Base-by-base conservation (phyloP, 2,888 invertebrate genomes). In the Drosophila maculinotata region DNA sequence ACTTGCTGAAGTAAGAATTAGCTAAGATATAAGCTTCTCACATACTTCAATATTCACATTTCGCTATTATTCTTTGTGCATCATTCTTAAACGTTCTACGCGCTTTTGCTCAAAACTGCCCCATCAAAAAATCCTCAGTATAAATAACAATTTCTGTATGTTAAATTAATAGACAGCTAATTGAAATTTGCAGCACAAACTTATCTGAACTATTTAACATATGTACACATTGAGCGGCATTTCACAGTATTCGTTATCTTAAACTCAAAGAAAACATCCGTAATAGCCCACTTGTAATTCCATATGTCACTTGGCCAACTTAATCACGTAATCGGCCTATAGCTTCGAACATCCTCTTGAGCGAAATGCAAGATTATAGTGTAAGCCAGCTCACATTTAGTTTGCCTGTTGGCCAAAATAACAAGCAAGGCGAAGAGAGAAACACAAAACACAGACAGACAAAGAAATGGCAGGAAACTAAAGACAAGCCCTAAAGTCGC, bases 401-500 rank as follows among this genome's bases (percentile, higher is more conserved):
- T 45, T 45, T n/a, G 14, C 26, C 26, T 12, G 30, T 35, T 52
- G 42, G 41, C 25, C 30, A 31, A 59, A 65, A 9, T 14, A 12
- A 30, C 31, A 62, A 63, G 20, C 39, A 41, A 45, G 7, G 54
- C n/a, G 31, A 42, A 58, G 41, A 52, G 48, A 36, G 15, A 30
- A 44, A 12, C 42, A 35, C 15, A 45, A 69, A 56, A 35, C 23
- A 26, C 30, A 31, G 38, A 23, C 48, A 38, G 39, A 45, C 52
- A 73, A 54, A 69, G 66, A 69, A 69, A 72, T 64, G 30, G 47
- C 51, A 23, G 33, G 62, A 23, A 52, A 69, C 57, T 39, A 54
- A 52, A 64, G 38, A 45, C 71, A 49, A 68, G 57, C 80, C 82
- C 77, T 74, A 76, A 54, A 73, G 47, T 58, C 48, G 52, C 54